These are phyloP conservation scores for Carpatolechia fugitivella DNA, from an alignment of 2,888 invertebrate species.

Conservation along the genomic window DNA sequence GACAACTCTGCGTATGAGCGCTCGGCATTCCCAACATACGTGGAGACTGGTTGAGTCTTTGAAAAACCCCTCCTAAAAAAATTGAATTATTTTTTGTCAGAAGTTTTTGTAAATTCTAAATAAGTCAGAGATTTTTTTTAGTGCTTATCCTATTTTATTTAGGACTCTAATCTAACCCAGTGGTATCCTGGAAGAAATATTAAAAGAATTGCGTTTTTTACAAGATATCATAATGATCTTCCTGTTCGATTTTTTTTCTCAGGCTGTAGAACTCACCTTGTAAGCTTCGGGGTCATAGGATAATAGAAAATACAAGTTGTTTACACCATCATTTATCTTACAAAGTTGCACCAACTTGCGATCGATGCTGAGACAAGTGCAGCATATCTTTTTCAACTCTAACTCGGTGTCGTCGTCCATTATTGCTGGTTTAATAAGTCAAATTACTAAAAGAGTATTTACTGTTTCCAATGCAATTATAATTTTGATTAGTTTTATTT, in stretches of 20 bases:
- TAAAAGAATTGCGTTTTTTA: too few species aligned
- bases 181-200: too few species aligned
- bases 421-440: background rate
- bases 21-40: constrained; percentile 59
- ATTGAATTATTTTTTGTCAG: background rate
- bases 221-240: too few species aligned
- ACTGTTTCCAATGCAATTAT: background rate
- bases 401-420: constrained; percentile 42
- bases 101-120: too few species aligned
- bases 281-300: constrained; percentile 53
- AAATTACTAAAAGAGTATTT: background rate
- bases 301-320: constrained; percentile 52
- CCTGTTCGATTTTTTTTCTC: too few species aligned
- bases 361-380: constrained; percentile 54
- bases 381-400: constrained; percentile 46
- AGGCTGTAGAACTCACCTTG: constrained; percentile 49
- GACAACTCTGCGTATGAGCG: constrained; percentile 38
- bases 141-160: too few species aligned
- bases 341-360: constrained; percentile 50
- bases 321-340: constrained; percentile 48
- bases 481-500: background rate
- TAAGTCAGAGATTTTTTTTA: too few species aligned
- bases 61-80: constrained; percentile 49
- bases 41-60: constrained; percentile 43
- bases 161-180: too few species aligned